Evolutionary conservation across 2,797 vertebrate species (phyloP), one percentile per base, ranked within the genome.

Genomic region (Sandelia bainsii): DNA sequence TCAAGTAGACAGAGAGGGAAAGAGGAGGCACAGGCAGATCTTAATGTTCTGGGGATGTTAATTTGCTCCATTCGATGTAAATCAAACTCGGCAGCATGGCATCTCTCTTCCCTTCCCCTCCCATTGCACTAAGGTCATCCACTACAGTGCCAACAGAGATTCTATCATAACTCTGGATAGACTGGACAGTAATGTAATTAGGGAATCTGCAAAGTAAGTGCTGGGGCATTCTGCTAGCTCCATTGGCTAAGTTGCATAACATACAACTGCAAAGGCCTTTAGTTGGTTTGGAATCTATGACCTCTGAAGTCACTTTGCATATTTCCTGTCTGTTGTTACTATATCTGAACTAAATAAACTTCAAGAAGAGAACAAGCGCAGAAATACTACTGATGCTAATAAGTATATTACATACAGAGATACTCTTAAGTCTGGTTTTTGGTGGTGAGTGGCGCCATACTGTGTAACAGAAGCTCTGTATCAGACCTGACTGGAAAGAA

Each of bases 1-100:
- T 77, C 60, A 74, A 58, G 68, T 58, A 76, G 58, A 69, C 20
- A 17, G 58, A 75, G 58, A 78, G 40, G 32, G 75, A 58, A 62
- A 53, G 56, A 82, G 34, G 63, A 84, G 65, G 71, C 67, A 10
- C n/a, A 12, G 46, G 57, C 70, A 74, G 69, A 49, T 86, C 71
- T 82, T 85, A 77, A 76, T 81, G 85, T 84, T 81, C 78, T 72
- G 58, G 44, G 64, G 61, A 83, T 82, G 69, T 87, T 90, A 85
- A 89, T 88, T 81, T 74, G 79, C 77, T 85, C 37, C 71, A 71
- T 72, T 89, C 29, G 61, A 82, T 81, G 84, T 87, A 85, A 89
- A 90, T 91, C 84, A 84, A 76, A 75, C 80, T 82, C 52, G 48
- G 78, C 77, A 84, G 70, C 68, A 57, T 62, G 63, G 64, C 71